Conservation (phyloP, 2,113 vertebrate species). For the Corythornis madagascariensis region DNA sequence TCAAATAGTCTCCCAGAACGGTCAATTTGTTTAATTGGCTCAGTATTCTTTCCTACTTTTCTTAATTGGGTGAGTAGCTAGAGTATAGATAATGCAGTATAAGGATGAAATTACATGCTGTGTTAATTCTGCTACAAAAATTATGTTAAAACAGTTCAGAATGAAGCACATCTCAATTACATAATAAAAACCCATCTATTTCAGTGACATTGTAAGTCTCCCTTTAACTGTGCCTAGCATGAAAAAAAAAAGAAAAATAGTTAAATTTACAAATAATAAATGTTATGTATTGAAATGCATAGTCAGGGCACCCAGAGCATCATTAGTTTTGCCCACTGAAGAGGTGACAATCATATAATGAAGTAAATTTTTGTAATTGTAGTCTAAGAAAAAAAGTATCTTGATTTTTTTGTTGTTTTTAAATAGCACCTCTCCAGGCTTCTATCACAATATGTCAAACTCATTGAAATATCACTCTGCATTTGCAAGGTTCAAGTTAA, state of each 20-base stretch:
- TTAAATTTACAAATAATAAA: background rate
- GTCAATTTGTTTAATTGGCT: conserved; percentile 31
- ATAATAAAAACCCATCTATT: background rate
- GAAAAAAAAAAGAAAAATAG: background rate
- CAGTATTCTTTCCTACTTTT: background rate
- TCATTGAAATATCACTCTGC: background rate
- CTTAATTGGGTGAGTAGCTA: background rate
- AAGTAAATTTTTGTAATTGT: background rate
- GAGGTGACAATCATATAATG: background rate
- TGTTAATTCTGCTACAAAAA: conserved; percentile 13
- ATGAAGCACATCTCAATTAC: background rate
- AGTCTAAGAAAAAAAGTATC: background rate
- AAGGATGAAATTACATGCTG: conserved; percentile 5
- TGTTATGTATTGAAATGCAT: background rate
- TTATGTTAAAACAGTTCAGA: background rate
- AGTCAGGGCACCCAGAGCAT: background rate
- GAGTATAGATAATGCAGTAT: background rate
- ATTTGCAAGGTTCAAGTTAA: background rate
- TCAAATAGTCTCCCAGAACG: background rate
- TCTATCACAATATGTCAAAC: background rate
- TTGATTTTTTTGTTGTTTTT: too few relatives aligned
- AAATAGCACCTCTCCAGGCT: background rate
- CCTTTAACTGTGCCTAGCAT: background rate
- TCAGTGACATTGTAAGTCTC: background rate
- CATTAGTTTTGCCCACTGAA: background rate